Percentiles rank a stretch among this genome's conserved stretches.
Evolutionary conservation across 1,140 invertebrate species (phyloP).

Genomic region (Acromyrmex heyeri): DNA sequence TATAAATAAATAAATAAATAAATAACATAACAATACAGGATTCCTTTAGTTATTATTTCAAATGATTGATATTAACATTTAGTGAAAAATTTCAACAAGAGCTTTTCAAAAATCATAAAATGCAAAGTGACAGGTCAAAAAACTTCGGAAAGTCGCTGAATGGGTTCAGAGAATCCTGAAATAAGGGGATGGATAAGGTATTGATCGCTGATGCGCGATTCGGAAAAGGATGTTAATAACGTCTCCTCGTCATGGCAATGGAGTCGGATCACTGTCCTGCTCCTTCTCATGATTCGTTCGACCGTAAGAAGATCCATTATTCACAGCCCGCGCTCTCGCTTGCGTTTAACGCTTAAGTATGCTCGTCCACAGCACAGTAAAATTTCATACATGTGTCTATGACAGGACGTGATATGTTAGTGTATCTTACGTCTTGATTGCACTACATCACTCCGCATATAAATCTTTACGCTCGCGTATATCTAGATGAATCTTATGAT

Average conservation of each 20-base stretch:
- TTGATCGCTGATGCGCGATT: constrained; percentile 16
- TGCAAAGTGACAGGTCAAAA: constrained; percentile 2
- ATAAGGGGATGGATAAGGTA: not conserved
- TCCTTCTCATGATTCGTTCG: not conserved
- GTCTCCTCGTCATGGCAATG: not conserved
- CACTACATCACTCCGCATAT: not conserved
- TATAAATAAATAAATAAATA: not conserved
- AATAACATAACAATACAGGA: not conserved
- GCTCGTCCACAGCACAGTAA: constrained; percentile 35
- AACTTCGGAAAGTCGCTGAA: not conserved
- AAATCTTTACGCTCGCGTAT: constrained; percentile 24
- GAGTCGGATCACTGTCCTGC: not conserved
- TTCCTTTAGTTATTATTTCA: not conserved
- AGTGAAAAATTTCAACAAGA: not conserved
- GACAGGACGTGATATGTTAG: constrained; percentile 72
- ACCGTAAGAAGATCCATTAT: constrained; percentile 64
- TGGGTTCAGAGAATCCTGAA: not conserved
- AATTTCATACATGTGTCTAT: constrained; percentile 31
- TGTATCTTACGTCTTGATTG: constrained; percentile 40
- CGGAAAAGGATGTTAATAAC: constrained; percentile 38
- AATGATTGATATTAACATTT: not conserved
- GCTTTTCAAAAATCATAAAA: not conserved
- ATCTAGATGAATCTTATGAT: not conserved
- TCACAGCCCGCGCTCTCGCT: constrained; percentile 74
- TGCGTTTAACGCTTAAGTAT: constrained; percentile 69